Percentiles rank a stretch among this genome's conserved stretches.
These are phyloP conservation scores for Disparrhopalites patrizii DNA, from an alignment of 2,888 invertebrate genomes.

Conservation along the genomic window DNA sequence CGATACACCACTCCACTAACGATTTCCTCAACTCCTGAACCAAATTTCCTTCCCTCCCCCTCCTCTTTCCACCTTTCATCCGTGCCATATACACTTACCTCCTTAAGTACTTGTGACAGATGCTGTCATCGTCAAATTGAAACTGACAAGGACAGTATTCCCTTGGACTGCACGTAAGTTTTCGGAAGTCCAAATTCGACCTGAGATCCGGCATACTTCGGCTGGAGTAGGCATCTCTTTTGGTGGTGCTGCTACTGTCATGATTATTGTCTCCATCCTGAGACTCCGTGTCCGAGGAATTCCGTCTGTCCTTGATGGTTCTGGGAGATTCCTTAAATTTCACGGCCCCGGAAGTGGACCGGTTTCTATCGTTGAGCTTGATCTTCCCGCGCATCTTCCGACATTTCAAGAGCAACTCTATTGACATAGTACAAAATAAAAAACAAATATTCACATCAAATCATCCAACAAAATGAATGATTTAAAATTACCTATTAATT, in stretches of 20 bases:
- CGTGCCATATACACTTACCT: too few species aligned
- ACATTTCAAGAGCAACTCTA: constrained; percentile 44
- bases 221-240: constrained; percentile 22
- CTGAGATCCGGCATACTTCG: constrained; percentile 33
- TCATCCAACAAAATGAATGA: neutral
- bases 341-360: constrained; percentile 3
- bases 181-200: constrained; percentile 43
- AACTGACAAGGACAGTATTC: constrained; percentile 43
- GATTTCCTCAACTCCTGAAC: too few species aligned
- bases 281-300: constrained; percentile 25
- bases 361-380: constrained; percentile 25
- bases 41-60: too few species aligned
- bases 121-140: constrained; percentile 37
- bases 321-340: constrained; percentile 11
- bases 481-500: constrained; percentile 1
- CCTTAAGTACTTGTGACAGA: constrained; percentile 38
- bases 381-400: constrained; percentile 43
- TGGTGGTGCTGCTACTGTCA: neutral
- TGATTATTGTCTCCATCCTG: constrained; percentile 4
- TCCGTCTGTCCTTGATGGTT: constrained; percentile 11
- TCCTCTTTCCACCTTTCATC: too few species aligned
- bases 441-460: neutral
- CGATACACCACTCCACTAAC: too few species aligned
- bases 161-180: constrained; percentile 37
- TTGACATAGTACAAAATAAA: neutral